Percentiles rank a stretch among this genome's conserved stretches.
Evolutionary conservation across 2,113 vertebrate genomes (phyloP).

Genomic region (Chionodraco myersi): DNA sequence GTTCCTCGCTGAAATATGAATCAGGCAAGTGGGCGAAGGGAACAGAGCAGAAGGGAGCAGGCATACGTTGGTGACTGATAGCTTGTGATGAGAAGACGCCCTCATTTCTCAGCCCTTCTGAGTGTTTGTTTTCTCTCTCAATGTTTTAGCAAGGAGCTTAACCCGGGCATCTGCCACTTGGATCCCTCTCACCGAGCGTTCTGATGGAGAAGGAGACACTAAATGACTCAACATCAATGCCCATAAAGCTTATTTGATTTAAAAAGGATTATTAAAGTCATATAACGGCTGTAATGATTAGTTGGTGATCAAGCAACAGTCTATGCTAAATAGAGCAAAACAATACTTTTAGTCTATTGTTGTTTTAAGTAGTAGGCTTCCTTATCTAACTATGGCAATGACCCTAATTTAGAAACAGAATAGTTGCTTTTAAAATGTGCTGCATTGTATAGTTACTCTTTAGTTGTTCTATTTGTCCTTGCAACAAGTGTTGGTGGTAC

Average conservation of each 20-base stretch:
- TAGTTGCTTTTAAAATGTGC: conserved; percentile 3
- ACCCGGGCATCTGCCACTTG: conserved; percentile 60
- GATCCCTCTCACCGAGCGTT: conserved; percentile 10
- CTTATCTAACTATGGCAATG: conserved; percentile 25
- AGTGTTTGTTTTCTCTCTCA: conserved; percentile 72
- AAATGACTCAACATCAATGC: neutral
- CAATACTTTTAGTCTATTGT: conserved; percentile 11
- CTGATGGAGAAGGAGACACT: neutral
- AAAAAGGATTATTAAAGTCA: neutral
- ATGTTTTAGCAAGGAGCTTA: conserved; percentile 57
- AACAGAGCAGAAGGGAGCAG: conserved; percentile 58
- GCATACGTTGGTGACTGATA: conserved; percentile 62
- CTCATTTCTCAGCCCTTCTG: conserved; percentile 51
- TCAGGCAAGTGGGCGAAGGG: conserved; percentile 55
- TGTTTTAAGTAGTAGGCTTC: conserved; percentile 15
- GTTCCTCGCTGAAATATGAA: conserved; percentile 73
- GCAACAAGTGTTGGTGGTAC: conserved; percentile 10
- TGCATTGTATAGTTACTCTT: conserved; percentile 30
- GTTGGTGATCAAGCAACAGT: neutral
- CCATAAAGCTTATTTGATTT: neutral
- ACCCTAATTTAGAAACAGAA: conserved; percentile 32
- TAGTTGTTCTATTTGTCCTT: conserved; percentile 16
- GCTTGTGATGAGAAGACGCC: conserved; percentile 57
- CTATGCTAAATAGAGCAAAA: neutral
- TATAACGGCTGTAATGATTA: neutral